Conservation (phyloP, 2,888 invertebrate genomes). For the Xanthia icteritia region DNA sequence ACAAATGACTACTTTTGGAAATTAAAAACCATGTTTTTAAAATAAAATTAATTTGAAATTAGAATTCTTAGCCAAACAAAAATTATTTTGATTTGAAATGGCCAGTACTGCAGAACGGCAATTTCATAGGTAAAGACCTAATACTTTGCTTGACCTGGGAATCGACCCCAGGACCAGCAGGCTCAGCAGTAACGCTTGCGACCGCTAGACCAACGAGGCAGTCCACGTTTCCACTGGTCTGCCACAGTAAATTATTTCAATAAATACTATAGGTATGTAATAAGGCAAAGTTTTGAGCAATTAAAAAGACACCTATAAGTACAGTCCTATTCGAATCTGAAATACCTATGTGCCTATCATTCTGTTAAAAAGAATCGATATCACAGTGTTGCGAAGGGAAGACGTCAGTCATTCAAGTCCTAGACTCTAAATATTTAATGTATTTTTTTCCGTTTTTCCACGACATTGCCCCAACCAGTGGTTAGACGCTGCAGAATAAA, state of each 20-base stretch:
- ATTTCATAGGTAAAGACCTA: too few species aligned
- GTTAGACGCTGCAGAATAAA: slow-evolving; percentile 60
- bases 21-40: too few species aligned
- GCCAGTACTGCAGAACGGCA: too few species aligned
- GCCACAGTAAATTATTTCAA: not conserved
- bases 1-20: too few species aligned
- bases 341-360: not conserved
- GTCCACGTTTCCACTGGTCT: not conserved
- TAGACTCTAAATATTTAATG: slow-evolving; percentile 46
- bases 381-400: slow-evolving; percentile 17
- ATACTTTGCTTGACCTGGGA: too few species aligned
- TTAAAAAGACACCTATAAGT: too few species aligned
- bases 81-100: too few species aligned
- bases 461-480: slow-evolving; percentile 28
- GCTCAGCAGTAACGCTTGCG: too few species aligned
- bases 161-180: too few species aligned
- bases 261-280: not conserved
- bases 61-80: too few species aligned
- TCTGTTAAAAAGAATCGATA: slow-evolving; percentile 12
- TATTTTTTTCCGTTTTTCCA: slow-evolving; percentile 47
- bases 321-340: not conserved
- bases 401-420: slow-evolving; percentile 16
- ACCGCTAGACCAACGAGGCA: too few species aligned
- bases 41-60: too few species aligned
- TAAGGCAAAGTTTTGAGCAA: not conserved